Percentiles rank a stretch among this genome's conserved stretches.
Evolutionary conservation across 92 coral and sea anemone species (phyloP).

Genomic region (Parazoanthus swiftii): DNA sequence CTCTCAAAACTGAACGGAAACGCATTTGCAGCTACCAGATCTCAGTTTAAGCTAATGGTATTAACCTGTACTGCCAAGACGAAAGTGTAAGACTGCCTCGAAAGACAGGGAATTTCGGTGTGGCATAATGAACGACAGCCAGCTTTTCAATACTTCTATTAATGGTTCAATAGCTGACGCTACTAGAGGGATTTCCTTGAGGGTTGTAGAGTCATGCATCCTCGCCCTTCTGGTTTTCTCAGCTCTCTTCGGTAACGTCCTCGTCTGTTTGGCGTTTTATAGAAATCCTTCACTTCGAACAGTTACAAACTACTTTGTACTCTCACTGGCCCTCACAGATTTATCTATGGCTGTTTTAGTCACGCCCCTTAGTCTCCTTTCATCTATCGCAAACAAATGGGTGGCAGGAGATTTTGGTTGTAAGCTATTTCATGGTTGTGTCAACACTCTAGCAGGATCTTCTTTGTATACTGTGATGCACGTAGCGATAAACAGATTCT

Average conservation of each 20-base stretch:
- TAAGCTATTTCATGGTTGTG: not conserved
- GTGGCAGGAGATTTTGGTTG: constrained; percentile 13
- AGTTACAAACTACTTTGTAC: constrained; percentile 5
- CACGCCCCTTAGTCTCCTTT: not conserved
- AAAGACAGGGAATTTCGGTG: too few relatives aligned
- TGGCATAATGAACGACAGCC: not conserved
- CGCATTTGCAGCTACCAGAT: too few relatives aligned
- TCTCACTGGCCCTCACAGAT: constrained; percentile 29
- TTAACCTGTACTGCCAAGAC: too few relatives aligned
- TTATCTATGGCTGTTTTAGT: not conserved
- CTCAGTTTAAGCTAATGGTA: too few relatives aligned
- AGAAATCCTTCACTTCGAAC: constrained; percentile 19
- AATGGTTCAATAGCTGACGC: not conserved
- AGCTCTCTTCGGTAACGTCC: not conserved
- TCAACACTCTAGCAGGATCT: not conserved
- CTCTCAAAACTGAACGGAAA: too few relatives aligned
- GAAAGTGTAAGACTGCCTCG: too few relatives aligned
- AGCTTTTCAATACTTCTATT: not conserved
- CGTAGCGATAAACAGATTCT: constrained; percentile 13
- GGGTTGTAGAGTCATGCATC: not conserved
- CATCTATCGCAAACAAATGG: constrained; percentile 8
- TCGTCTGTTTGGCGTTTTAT: constrained; percentile 8
- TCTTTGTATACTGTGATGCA: constrained; percentile 18
- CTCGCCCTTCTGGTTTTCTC: not conserved
- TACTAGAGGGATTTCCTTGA: not conserved